Evolutionary conservation across 2,888 invertebrate species (phyloP), one percentile per base, ranked within the genome.

Genomic region (Eupithecia insigniata): DNA sequence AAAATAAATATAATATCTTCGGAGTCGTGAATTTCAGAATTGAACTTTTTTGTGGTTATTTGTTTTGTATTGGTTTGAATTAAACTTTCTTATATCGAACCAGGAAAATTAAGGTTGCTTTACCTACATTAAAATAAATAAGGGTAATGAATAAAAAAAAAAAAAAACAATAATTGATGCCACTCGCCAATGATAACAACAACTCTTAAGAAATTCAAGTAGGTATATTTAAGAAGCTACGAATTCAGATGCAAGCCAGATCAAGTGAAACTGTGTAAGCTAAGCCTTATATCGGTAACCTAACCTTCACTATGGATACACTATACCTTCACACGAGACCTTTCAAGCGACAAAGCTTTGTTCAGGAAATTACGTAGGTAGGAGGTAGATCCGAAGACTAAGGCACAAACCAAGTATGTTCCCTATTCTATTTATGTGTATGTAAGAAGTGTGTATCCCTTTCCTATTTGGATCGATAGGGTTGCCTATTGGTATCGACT

Each of bases 401-500:
- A 34, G 16, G n/a, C n/a, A 18, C 10, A 30, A 18, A 60, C 6
- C 60, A 28, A 58, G 22, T 28, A 4, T 28, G 60, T 60, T 60
- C 26, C 60, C 36, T 36, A 14, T 36, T 46, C 46, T 46, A 46
- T 51, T 51, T 51, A 4, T 22, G 10, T 5, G 1, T 55, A 55
- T 12, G 26, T 26, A 55, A 1, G 46, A 10, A 51, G 22, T 22
- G 7, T 18, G 43, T 43, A 51, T 51, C 55, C 55, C 14, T 55
- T 26, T 55, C 55, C 26, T 55, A 55, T 55, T 43, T 32, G 43
- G 66, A 51, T 66, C 68, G 30, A 67, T 60, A 66, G 61, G 70
- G 67, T 70, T 58, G 43, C 46, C 66, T 66, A 62, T 62, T 62
- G 61, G 12, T n/a, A 32, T 62, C 68, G 68, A 69, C 71, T 39